Base-by-base conservation (phyloP, 23 tunicate genomes). In the Styela plicata region DNA sequence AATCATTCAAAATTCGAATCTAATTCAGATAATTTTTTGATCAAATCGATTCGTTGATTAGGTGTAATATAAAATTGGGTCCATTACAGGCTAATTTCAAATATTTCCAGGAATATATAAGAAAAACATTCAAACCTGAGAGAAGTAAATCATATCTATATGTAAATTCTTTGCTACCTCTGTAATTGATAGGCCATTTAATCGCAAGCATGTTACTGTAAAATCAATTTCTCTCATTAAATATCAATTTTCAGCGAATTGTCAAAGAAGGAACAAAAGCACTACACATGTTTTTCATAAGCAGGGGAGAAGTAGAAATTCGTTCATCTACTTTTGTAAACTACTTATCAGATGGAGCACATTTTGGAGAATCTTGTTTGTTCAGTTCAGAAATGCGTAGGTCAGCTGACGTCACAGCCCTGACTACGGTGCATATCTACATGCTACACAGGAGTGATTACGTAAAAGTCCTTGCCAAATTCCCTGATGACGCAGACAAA, bases 331-430 rank as follows among this genome's bases (percentile, higher is more conserved):
- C 35, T n/a, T 83, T 83, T 34, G 64, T 44, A 16, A 83, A 78
- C 69, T 22, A 70, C 34, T 68, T 83, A 44, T 73, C 79, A 57
- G 94, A 94, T 52, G 98, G 98, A 31, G 94, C 81, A 79, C 91
- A 94, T 70, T 94, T 94, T 65, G 98, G 98, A 3, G 98, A 94
- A 52, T 73, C 86, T 1, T 81, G 90, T 52, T 85, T 94, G n/a
- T 74, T 94, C 36, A 77, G 52, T 36, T 26, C 80, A 1, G 86
- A 78, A 30, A 27, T 89, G 75, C 57, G 69, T 74, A 67, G 98
- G 34, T 74, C 98, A 1, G 90, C 91, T 20, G 63, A 85, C 19
- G 94, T 84, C n/a, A 64, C 33, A 31, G 96, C 96, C 21, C 28
- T 86, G 33, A 81, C 84, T 32, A 82, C 74, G 33, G 89, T 84